Base-by-base conservation (phyloP, 2,797 vertebrate species). In the Odontamblyopus rebecca region DNA sequence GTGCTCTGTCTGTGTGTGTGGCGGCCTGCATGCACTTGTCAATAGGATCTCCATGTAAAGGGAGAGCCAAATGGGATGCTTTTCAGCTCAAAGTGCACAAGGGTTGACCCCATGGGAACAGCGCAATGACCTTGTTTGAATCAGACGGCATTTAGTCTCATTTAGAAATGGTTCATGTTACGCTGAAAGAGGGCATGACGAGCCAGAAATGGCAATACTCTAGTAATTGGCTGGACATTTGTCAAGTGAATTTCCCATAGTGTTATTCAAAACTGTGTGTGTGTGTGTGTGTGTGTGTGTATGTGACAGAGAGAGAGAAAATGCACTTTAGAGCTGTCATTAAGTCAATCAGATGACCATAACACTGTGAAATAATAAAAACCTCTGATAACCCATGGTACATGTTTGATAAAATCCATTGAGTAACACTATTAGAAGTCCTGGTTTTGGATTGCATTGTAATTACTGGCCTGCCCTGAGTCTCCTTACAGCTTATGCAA, bases 1-100 rank as follows among this genome's bases (percentile, higher is more conserved):
- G 71, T 78, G 77, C 41, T 78, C 75, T 75, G 67, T 63, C 60
- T 56, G 60, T 38, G 72, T 35, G 68, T 71, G 70, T 72, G 80
- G 68, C 61, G 74, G 82, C 74, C 82, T 71, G 71, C 73, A 60
- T 82, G 88, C 81, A 84, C 80, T 86, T 80, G 77, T 92, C 84
- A 88, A 87, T 83, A 70, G 88, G 79, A 73, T 70, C 80, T 82
- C 78, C 73, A 88, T 84, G 87, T 84, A 82, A 85, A 90, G 79
- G 69, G 83, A 85, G 84, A 84, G 82, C 77, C 82, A 82, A 86
- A 87, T 77, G 81, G 83, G 87, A 89, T 82, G 86, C 83, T 88
- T 90, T 86, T 90, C 84, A 88, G 83, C 88, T 84, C 85, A 81
- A 72, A 88, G 87, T 87, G 87, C 86, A 88, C 81, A 77, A 67